Evolutionary conservation across 2,113 vertebrate genomes (phyloP).

Genomic region (Malurus cyaneus): DNA sequence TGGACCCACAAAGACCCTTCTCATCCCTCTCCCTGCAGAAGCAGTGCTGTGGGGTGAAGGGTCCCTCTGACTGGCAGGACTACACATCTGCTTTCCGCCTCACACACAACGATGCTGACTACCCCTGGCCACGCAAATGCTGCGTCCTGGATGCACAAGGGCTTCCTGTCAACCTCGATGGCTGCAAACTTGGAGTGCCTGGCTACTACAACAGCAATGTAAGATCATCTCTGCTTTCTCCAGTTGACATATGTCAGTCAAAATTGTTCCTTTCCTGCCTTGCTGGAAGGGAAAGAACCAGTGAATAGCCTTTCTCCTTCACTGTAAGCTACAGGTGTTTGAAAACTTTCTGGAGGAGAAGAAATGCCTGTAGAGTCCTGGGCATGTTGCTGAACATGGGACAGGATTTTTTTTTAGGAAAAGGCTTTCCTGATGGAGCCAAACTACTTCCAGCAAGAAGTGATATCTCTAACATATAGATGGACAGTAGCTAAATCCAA

Average conservation of each 20-base stretch:
- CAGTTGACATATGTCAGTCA: neutral
- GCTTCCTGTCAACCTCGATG: conserved; percentile 49
- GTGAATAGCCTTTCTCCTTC: neutral
- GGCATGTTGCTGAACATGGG: neutral
- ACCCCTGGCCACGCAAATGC: conserved; percentile 78
- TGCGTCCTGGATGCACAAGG: conserved; percentile 63
- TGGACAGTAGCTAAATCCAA: neutral
- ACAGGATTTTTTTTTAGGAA: neutral
- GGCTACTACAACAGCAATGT: conserved; percentile 73
- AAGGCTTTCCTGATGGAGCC: neutral
- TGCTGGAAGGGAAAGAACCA: neutral
- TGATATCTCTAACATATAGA: neutral
- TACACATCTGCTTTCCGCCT: conserved; percentile 67
- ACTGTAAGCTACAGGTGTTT: neutral
- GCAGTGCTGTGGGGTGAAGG: conserved; percentile 75
- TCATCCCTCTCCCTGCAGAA: conserved; percentile 49
- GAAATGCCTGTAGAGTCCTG: neutral
- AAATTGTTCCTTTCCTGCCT: neutral
- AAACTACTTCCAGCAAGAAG: neutral
- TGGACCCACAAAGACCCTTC: neutral
- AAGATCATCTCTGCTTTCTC: neutral
- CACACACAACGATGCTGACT: conserved; percentile 64
- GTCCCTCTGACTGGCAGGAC: conserved; percentile 76
- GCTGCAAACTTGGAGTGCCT: conserved; percentile 75
- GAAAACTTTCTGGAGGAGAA: neutral